phyloP scores from a whole-genome alignment of 2,888 invertebrate species.

The Drosophila bunnanda region DNA sequence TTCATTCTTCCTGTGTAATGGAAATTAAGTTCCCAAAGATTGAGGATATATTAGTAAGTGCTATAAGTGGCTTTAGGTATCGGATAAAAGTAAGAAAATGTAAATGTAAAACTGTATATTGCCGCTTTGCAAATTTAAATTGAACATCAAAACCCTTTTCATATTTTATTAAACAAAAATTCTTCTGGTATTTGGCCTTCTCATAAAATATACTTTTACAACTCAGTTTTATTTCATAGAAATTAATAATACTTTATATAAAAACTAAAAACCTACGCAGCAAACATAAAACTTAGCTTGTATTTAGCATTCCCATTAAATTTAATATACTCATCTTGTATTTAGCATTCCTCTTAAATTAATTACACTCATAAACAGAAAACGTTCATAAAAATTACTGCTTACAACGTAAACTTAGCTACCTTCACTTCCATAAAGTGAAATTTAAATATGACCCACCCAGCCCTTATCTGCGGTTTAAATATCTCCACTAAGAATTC shows the following conservation, averaged over 20 bases:
- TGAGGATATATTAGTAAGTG: no score
- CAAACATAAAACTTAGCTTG: background rate
- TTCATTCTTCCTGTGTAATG: constrained; percentile 3
- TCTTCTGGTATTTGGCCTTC: background rate
- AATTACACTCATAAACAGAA: background rate
- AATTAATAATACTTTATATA: no score
- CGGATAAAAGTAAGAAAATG: no score
- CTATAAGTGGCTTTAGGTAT: no score
- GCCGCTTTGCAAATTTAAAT: no score
- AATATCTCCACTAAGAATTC: constrained; percentile 22
- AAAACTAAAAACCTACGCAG: background rate
- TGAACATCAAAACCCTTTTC: no score
- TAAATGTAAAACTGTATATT: no score
- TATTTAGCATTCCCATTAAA: background rate
- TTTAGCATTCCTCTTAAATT: background rate
- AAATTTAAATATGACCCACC: constrained; percentile 28
- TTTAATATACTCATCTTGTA: background rate
- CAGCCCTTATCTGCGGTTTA: constrained; percentile 12
- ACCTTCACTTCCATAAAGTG: constrained; percentile 30
- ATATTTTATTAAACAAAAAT: no score
- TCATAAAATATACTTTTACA: background rate
- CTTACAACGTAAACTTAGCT: background rate
- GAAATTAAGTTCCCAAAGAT: background rate
- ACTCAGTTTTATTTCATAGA: background rate
- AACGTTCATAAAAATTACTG: constrained; percentile 5